Evolutionary conservation across 2,797 vertebrate species (phyloP), one percentile per base, ranked within the genome.

Genomic region (Pachyuromys duprasi): DNA sequence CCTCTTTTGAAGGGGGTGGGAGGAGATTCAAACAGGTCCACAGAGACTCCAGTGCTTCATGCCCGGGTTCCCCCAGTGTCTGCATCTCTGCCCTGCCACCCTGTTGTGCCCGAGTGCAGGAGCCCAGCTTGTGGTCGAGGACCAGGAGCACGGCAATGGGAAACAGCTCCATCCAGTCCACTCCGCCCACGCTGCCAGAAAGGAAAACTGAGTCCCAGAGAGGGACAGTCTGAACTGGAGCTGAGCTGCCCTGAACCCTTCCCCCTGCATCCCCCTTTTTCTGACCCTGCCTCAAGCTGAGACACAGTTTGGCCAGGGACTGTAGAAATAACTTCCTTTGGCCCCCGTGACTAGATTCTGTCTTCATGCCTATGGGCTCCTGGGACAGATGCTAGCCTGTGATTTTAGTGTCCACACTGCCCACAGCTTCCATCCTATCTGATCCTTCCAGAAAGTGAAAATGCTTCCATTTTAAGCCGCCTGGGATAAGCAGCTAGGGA

Each of bases 141-240:
- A 69, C 70, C 36, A 36, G 49, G 55, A 70, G 6, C 45, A 81
- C 13, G 20, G 13, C 33, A 45, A 11, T 65, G 76, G 55, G 91
- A 96, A 94, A 42, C 18, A 86, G 95, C 81, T 62, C 26, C 28
- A 0, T 26, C 17, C 22, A 94, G 80, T 69, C 57, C 94, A 72
- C 18, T 78, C 36, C 36, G 87, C 42, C 18, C 53, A 78, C 31
- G 53, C 22, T 74, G 36, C 55, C 65, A 57, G 45, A 89, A 62
- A 88, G 69, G 80, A 78, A 92, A 89, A 90, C 42, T 49, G 78
- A 79, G 80, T 78, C 75, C 74, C 81, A 55, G 39, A 60, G 63
- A 57, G 7, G 75, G 33, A 0, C 22, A 9, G 12, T 60, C 74
- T 9, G 49, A 89, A 9, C 13, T 55, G 2, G 63, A 42, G 39